Base-by-base conservation (phyloP, 2,797 vertebrate genomes). In the Crossoptilon crossoptilon region DNA sequence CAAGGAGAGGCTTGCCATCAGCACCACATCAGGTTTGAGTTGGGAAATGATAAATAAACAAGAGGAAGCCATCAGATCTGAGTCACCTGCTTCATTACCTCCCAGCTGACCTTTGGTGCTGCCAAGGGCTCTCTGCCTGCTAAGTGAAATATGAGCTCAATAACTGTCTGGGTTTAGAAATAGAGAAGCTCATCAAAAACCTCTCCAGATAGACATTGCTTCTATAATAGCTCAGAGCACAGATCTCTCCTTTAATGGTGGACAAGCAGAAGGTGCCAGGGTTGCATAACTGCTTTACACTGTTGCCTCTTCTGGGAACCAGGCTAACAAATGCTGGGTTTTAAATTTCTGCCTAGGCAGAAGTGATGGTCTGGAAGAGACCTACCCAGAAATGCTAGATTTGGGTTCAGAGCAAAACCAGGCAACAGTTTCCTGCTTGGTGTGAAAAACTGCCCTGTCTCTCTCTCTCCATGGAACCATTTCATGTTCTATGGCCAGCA, bases 71-170 rank as follows among this genome's bases (percentile, higher is more conserved):
- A 2, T 26, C 13, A 1, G 76, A 74, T 33, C 53, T 0, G 7
- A 73, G 48, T 62, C 1, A 0, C 59, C 10, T 1, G 56, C 70
- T 60, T 24, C 72, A 56, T 86, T 26, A 51, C 75, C 46, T 87
- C 74, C 87, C 82, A 0, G 22, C 82, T 73, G 91, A 88, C 88
- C 78, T 93, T 60, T 87, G 67, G 76, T 26, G 0, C 83, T 83
- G 84, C 68, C 90, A 0, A 68, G 75, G 87, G 83, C 88, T 73
- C 82, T 84, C 77, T 81, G 70, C 85, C 80, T 70, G 75, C 75
- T 83, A 43, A 89, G 75, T 69, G 95, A 90, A 90, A 94, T 29
- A 60, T 4, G 84, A 94, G 59, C 69, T 84, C 49, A 68, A 72
- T 59, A 86, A 31, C 55, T 81, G 62, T 56, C 88, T 82, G 86